A percentile compares a stretch with the other conserved stretches of the same genome.
phyloP scores from a whole-genome alignment of 2,797 vertebrate genomes.

The Lepus oiostolus region DNA sequence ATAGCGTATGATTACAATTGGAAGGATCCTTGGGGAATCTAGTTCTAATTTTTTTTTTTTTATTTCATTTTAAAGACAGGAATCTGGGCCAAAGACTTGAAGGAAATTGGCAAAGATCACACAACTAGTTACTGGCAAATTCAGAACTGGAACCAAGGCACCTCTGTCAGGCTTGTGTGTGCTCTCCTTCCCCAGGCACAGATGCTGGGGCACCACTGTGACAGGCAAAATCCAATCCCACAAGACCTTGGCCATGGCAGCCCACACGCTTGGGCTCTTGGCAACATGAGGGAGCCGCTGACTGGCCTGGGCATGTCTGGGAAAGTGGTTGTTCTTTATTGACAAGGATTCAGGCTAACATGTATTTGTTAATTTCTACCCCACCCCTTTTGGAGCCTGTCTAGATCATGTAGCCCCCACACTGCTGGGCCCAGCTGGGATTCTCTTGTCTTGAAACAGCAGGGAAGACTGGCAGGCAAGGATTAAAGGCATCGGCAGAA shows the following conservation, averaged over 20 bases:
- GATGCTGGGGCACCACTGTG: not conserved
- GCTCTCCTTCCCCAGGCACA: not conserved
- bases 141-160: not conserved
- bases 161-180: not conserved
- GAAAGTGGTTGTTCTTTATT: slow-evolving; percentile 39
- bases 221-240: not conserved
- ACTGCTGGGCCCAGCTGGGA: slow-evolving; percentile 46
- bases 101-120: slow-evolving; percentile 47
- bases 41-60: not conserved
- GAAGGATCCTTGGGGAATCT: slow-evolving; percentile 50
- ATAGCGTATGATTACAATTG: not conserved
- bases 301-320: not conserved
- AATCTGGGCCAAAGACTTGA: slow-evolving; percentile 64
- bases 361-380: slow-evolving; percentile 62
- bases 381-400: slow-evolving; percentile 19
- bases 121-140: slow-evolving; percentile 23
- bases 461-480: slow-evolving; percentile 69
- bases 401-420: slow-evolving; percentile 26
- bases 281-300: not conserved
- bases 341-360: slow-evolving; percentile 56
- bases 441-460: slow-evolving; percentile 68
- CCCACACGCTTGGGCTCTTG: not conserved
- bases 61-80: slow-evolving; percentile 49
- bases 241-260: not conserved
- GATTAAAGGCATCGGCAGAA: slow-evolving; percentile 80